Evolutionary conservation across 2,113 vertebrate genomes (phyloP).

Genomic region (Apus apus): DNA sequence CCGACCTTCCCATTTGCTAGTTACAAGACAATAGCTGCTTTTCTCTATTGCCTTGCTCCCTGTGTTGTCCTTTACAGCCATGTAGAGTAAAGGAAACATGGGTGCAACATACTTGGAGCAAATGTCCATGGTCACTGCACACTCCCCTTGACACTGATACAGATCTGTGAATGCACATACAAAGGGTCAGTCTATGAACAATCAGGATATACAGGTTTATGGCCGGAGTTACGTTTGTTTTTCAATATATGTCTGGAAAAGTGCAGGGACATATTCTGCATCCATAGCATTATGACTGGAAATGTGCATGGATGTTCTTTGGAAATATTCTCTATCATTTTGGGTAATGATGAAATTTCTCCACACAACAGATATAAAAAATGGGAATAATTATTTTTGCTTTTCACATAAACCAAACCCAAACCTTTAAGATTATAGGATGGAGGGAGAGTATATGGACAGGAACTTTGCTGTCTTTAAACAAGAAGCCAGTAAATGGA

Average conservation of each 20-base stretch:
- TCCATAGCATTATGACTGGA: not conserved
- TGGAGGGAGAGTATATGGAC: not conserved
- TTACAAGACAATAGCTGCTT: not conserved
- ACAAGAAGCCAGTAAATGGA: not conserved
- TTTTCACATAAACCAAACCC: not conserved
- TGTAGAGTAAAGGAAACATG: not conserved
- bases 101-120: not conserved
- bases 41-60: not conserved
- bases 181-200: not conserved
- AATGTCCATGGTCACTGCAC: not conserved
- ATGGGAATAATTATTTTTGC: not conserved
- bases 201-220: not conserved
- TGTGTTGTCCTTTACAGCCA: not conserved
- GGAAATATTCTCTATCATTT: not conserved
- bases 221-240: not conserved
- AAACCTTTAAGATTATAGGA: not conserved
- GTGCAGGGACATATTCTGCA: not conserved
- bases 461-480: not conserved
- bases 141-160: not conserved
- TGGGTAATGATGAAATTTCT: not conserved
- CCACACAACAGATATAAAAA: not conserved
- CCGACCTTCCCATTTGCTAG: not conserved
- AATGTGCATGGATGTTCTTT: not conserved
- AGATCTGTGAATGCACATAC: not conserved
- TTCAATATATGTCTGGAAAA: not conserved